Conservation (phyloP, 2,797 vertebrate genomes). For the Gambusia yucatana region DNA sequence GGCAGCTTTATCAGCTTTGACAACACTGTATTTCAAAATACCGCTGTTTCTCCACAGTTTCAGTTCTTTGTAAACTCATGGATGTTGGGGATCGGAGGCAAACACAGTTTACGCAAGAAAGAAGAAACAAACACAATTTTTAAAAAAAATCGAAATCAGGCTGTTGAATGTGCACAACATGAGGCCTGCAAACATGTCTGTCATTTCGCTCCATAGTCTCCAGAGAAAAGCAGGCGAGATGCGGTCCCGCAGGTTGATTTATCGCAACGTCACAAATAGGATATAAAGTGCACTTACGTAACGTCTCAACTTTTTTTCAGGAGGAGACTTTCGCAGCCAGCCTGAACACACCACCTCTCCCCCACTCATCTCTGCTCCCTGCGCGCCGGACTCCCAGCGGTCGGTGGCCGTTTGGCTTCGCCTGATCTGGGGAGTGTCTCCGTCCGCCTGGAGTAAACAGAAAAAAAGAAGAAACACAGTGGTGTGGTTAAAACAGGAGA, state of each 20-base stretch:
- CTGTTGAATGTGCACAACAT: constrained; percentile 18
- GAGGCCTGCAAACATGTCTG: constrained; percentile 46
- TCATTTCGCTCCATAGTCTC: constrained; percentile 10
- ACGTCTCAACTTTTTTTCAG: constrained; percentile 99
- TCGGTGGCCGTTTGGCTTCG: constrained; percentile 43
- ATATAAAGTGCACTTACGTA: constrained; percentile 91
- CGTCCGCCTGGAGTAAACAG: constrained; percentile 45
- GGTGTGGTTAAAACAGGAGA: neutral
- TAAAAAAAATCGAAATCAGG: neutral
- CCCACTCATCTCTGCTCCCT: constrained; percentile 87
- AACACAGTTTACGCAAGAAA: neutral
- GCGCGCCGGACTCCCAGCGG: constrained; percentile 49
- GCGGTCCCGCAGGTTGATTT: constrained; percentile 43
- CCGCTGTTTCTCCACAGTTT: neutral
- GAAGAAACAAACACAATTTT: neutral
- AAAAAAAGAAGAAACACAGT: constrained; percentile 19
- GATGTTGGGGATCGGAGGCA: neutral
- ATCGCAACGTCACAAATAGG: constrained; percentile 42
- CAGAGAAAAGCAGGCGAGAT: constrained; percentile 20
- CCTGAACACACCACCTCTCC: constrained; percentile 95
- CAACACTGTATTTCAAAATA: neutral
- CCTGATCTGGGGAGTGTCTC: constrained; percentile 63
- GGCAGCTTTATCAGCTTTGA: neutral
- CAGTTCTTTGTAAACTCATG: neutral
- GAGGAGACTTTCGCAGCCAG: constrained; percentile 98